Evolutionary conservation across 2,797 vertebrate genomes (phyloP).

Genomic region (Poeciliopsis turneri): DNA sequence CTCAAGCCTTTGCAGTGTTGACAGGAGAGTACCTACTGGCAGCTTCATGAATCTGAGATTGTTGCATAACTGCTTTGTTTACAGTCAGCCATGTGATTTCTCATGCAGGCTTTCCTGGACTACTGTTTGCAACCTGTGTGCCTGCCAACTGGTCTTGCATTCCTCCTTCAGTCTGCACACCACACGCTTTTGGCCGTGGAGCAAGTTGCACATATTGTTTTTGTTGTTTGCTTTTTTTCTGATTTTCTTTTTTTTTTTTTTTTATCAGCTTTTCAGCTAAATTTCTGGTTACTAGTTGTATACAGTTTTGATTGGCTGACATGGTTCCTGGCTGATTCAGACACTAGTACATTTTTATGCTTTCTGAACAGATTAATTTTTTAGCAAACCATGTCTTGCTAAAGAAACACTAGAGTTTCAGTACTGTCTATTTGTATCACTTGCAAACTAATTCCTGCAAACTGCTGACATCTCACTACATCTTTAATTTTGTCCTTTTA

Average conservation of each 20-base stretch:
- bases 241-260: not conserved
- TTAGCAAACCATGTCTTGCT: not conserved
- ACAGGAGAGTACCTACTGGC: conserved; percentile 42
- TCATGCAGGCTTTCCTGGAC: conserved; percentile 43
- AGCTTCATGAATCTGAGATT: conserved; percentile 49
- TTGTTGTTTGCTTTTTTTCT: not conserved
- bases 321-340: not conserved
- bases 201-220: not conserved
- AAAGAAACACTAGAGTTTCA: not conserved
- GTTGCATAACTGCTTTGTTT: conserved; percentile 79
- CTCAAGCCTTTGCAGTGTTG: conserved; percentile 30
- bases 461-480: not conserved
- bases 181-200: conserved; percentile 2
- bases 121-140: conserved; percentile 31
- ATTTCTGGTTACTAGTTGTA: not conserved
- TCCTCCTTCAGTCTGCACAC: conserved; percentile 12
- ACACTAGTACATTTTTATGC: not conserved
- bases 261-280: not conserved
- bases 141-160: conserved; percentile 26
- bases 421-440: not conserved
- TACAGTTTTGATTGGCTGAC: not conserved
- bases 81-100: conserved; percentile 71
- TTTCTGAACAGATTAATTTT: not conserved
- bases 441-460: not conserved
- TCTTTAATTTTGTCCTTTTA: not conserved